phyloP scores from a whole-genome alignment of 1,140 invertebrate genomes.

The Nasonia vitripennis region DNA sequence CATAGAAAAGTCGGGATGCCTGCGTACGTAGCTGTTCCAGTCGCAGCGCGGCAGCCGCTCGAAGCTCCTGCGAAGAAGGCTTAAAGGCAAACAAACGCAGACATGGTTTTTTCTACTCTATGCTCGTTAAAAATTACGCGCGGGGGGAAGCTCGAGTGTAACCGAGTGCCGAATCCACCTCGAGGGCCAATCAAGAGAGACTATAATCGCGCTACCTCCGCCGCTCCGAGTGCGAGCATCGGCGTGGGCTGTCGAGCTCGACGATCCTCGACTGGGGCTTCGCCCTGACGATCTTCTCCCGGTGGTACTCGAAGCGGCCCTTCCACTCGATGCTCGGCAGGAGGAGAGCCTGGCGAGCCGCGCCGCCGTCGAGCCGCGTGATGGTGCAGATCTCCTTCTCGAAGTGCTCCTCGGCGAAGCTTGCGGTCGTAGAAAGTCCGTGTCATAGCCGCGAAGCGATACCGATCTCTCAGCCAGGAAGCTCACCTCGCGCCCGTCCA shows the following conservation, averaged over 20 bases:
- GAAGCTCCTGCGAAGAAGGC: slow-evolving; percentile 60
- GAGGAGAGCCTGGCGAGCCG: not conserved
- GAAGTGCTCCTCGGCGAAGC: slow-evolving; percentile 47
- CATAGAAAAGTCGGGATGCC: slow-evolving; percentile 71
- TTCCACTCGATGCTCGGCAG: slow-evolving; percentile 38
- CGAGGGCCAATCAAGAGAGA: not conserved
- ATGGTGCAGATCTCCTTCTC: slow-evolving; percentile 53
- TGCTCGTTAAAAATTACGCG: too few species aligned
- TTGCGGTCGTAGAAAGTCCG: not conserved
- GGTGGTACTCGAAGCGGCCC: slow-evolving; percentile 4
- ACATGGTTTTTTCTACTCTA: slow-evolving; percentile 2
- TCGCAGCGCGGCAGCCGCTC: slow-evolving; percentile 60
- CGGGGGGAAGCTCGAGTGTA: too few species aligned
- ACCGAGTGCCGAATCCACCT: too few species aligned
- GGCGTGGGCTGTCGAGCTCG: not conserved
- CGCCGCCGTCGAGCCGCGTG: slow-evolving; percentile 49
- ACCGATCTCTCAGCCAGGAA: too few species aligned
- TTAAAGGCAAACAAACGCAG: slow-evolving; percentile 41
- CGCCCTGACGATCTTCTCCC: slow-evolving; percentile 12
- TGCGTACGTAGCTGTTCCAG: slow-evolving; percentile 68
- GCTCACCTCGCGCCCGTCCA: not conserved
- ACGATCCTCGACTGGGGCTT: not conserved
- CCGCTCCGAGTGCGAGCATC: not conserved
- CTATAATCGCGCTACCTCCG: slow-evolving; percentile 13
- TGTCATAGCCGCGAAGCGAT: not conserved